These are phyloP conservation scores for Cryptophagus acutangulus DNA, from an alignment of 2,888 invertebrate genomes.

Conservation along the genomic window DNA sequence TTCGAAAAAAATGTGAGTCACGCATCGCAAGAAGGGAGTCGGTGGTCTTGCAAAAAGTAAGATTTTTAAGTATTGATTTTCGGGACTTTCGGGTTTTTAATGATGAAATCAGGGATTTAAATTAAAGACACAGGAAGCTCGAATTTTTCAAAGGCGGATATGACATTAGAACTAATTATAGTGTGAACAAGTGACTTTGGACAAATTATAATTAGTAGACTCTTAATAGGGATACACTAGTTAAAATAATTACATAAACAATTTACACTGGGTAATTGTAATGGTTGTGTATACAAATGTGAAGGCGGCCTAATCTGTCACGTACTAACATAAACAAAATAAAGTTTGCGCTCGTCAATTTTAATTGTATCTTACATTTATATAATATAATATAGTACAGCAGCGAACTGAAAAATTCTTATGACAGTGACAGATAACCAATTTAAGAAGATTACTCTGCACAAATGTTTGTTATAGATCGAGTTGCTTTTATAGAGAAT, in stretches of 20 bases:
- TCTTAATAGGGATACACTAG: slow-evolving; percentile 50
- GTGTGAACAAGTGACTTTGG: slow-evolving; percentile 47
- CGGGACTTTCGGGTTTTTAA: slow-evolving; percentile 45
- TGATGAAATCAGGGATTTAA: slow-evolving; percentile 14
- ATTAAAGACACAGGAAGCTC: slow-evolving; percentile 41
- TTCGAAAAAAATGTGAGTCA: slow-evolving; percentile 48
- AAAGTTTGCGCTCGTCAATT: slow-evolving; percentile 19
- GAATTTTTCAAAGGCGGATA: slow-evolving; percentile 40
- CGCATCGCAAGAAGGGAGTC: too few relatives aligned
- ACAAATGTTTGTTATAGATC: slow-evolving; percentile 32
- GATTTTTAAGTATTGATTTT: slow-evolving; percentile 40
- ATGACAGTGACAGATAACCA: slow-evolving; percentile 34
- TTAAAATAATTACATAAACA: slow-evolving; percentile 48
- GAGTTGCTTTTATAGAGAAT: slow-evolving; percentile 21
- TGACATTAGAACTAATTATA: slow-evolving; percentile 46
- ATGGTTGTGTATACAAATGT: slow-evolving; percentile 24
- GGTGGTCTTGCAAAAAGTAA: slow-evolving; percentile 38
- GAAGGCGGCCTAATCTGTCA: slow-evolving; percentile 37
- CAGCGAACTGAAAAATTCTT: slow-evolving; percentile 5
- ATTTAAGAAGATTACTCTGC: slow-evolving; percentile 36
- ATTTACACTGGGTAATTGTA: slow-evolving; percentile 46
- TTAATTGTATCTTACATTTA: slow-evolving; percentile 22
- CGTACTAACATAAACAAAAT: slow-evolving; percentile 21
- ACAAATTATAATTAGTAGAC: slow-evolving; percentile 48
- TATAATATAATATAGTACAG: too few relatives aligned